These are phyloP conservation scores for Margarornis squamiger DNA, from an alignment of 2,797 vertebrate genomes.

Conservation along the genomic window DNA sequence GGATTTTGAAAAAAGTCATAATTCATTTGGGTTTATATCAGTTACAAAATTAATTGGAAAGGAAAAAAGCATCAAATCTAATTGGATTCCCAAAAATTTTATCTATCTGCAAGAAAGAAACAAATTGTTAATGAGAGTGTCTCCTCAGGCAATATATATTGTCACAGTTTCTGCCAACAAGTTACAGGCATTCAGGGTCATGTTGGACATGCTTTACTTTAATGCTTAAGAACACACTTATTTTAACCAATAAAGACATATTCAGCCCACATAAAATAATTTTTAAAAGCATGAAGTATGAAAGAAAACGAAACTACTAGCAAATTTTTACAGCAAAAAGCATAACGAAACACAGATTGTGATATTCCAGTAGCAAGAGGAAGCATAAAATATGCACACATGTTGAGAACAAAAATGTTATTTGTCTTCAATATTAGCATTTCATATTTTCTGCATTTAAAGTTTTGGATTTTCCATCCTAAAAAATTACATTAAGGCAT, in stretches of 20 bases:
- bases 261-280: constrained; percentile 41
- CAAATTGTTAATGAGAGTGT: constrained; percentile 43
- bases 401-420: neutral
- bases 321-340: neutral
- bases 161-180: constrained; percentile 41
- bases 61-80: constrained; percentile 39
- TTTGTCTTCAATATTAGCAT: neutral
- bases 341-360: neutral
- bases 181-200: constrained; percentile 23
- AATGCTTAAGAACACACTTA: constrained; percentile 3
- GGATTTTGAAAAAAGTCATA: constrained; percentile 17
- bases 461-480: neutral
- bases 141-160: constrained; percentile 45
- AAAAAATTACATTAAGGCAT: neutral
- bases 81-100: constrained; percentile 14
- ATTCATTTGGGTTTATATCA: constrained; percentile 44
- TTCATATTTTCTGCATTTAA: neutral
- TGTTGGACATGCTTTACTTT: constrained; percentile 36
- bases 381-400: neutral
- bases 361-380: neutral
- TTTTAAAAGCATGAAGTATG: neutral
- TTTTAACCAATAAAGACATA: constrained; percentile 40
- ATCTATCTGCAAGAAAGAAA: constrained; percentile 31
- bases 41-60: constrained; percentile 41
- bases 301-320: neutral